Evolutionary conservation across 2,113 vertebrate genomes (phyloP), one percentile per base, ranked within the genome.

Genomic region (Mobula hypostoma): DNA sequence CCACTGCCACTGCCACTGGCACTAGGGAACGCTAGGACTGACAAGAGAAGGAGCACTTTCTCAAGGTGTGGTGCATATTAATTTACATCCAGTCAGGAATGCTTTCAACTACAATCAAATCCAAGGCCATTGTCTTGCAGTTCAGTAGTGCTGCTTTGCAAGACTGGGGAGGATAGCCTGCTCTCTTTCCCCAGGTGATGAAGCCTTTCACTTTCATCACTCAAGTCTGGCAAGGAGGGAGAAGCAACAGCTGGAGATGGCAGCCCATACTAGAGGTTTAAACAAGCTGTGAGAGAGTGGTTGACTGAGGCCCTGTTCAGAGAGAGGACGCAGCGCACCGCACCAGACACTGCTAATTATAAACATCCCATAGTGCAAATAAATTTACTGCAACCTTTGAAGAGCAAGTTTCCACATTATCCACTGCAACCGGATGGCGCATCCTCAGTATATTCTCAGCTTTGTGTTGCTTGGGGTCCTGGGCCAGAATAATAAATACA

Each of bases 231-330:
- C 5, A 68, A 90, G 29, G 61, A 66, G 61, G 66, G 61, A 90
- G 63, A 27, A 11, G 61, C n/a, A 90, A 29, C 87, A 90, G 8
- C 24, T n/a, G 29, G 27, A 40, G 87, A n/a, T 27, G 11, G 58
- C 87, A 11, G 29, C 7, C n/a, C 27, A 63, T 36, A n/a, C 32
- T 5, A 68, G 61, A 36, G 87, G 63, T 68, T 90, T 90, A 90
- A 90, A 90, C 87, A 66, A 90, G 61, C 87, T 90, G 87, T 68
- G 87, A 90, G 87, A 68, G 12, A 68, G 29, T 7, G 7, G 29
- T 88, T 63, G 83, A 88, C 83, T 63, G 61, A 40, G 61, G 83
- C 24, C 61, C 68, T 90, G 29, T 63, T 90, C 61, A 36, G 66
- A 68, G 87, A 48, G 29, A n/a, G 12, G 63, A 27, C 63, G 15